Evolutionary conservation across 2,113 vertebrate genomes (phyloP).

Genomic region (Plectropomus leopardus): DNA sequence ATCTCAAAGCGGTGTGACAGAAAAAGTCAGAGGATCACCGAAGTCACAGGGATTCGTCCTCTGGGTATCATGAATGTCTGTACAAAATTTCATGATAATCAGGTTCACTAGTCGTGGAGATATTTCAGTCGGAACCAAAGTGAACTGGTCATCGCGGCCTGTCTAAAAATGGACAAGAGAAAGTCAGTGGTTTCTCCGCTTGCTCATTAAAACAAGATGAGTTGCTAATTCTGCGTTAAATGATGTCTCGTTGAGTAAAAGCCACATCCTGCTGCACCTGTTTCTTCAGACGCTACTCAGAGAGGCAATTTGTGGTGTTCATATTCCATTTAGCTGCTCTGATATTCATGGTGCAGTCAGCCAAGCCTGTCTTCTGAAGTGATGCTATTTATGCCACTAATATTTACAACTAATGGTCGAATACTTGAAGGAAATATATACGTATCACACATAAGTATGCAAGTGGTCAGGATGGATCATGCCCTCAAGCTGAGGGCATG

Average conservation of each 20-base stretch:
- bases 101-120: background rate
- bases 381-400: background rate
- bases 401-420: background rate
- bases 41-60: background rate
- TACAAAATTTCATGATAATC: background rate
- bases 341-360: background rate
- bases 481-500: background rate
- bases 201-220: background rate
- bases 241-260: constrained; percentile 14
- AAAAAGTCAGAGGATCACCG: background rate
- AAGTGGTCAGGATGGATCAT: background rate
- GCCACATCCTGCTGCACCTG: background rate
- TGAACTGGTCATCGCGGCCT: background rate
- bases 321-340: background rate
- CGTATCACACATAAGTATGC: background rate
- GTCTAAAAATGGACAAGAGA: background rate
- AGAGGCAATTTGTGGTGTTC: constrained; percentile 7
- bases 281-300: background rate
- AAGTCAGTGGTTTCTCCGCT: background rate
- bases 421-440: background rate
- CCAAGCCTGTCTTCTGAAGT: background rate
- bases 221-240: background rate
- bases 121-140: background rate
- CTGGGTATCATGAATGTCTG: background rate
- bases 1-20: background rate